Conservation (phyloP, 1,140 invertebrate genomes). For the Drosophila takahashii region DNA sequence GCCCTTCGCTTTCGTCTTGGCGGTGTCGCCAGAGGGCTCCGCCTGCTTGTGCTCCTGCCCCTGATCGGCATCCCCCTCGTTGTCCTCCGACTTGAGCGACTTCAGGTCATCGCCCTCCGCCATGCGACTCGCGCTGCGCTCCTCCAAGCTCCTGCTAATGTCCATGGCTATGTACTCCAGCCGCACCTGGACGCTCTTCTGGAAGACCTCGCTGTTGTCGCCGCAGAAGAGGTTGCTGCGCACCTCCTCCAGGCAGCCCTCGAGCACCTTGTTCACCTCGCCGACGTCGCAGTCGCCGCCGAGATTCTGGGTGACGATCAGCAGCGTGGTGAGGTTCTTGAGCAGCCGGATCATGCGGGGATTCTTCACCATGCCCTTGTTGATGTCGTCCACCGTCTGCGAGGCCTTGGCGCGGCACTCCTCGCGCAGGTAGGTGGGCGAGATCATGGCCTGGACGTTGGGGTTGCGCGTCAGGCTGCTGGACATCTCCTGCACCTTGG, state of each 20-base stretch:
- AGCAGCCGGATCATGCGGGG: slow-evolving; percentile 91
- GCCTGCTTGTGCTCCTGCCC: not conserved
- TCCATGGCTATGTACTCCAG: slow-evolving; percentile 95
- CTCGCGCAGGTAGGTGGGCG: slow-evolving; percentile 94
- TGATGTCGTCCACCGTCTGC: slow-evolving; percentile 91
- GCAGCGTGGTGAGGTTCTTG: slow-evolving; percentile 94
- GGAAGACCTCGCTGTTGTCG: slow-evolving; percentile 93
- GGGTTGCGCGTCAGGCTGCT: slow-evolving; percentile 95
- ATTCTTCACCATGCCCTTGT: slow-evolving; percentile 88
- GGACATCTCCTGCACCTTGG: slow-evolving; percentile 93
- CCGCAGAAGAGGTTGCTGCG: slow-evolving; percentile 90
- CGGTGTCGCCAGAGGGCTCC: not conserved
- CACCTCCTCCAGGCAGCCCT: slow-evolving; percentile 96
- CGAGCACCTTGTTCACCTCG: slow-evolving; percentile 96
- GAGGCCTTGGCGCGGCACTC: slow-evolving; percentile 94
- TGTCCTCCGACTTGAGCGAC: slow-evolving; percentile 3
- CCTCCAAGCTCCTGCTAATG: slow-evolving; percentile 57
- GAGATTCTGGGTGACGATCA: slow-evolving; percentile 97
- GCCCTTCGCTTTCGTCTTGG: slow-evolving; percentile 8
- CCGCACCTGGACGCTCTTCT: slow-evolving; percentile 95
- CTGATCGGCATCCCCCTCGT: not conserved
- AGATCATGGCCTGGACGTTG: slow-evolving; percentile 93
- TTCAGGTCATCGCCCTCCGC: slow-evolving; percentile 8
- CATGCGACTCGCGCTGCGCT: slow-evolving; percentile 25
- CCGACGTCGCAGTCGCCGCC: slow-evolving; percentile 91